Conservation (phyloP, 2,797 vertebrate genomes). For the Heteromormyrus szaboi region DNA sequence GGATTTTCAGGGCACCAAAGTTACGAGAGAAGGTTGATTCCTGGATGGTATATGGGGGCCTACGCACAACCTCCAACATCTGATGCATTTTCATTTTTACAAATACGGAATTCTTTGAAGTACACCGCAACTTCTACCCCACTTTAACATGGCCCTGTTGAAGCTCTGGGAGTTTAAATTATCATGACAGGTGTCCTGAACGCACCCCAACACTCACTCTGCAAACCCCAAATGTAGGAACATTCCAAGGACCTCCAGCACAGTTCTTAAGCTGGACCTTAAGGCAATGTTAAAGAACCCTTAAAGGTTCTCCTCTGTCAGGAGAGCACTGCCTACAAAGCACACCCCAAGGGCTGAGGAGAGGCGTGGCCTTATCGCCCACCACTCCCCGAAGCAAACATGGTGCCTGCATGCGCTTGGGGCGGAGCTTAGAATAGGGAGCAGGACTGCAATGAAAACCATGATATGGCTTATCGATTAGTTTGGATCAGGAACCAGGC, state of each 20-base stretch:
- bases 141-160: neutral
- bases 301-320: neutral
- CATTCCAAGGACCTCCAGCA: neutral
- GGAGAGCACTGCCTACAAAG: neutral
- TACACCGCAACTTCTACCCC: neutral
- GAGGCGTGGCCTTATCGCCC: neutral
- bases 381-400: neutral
- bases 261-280: neutral
- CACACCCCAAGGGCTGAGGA: neutral
- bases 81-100: neutral
- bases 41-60: neutral
- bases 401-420: neutral
- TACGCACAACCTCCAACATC: neutral
- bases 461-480: slow-evolving; percentile 7
- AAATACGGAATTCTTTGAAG: neutral
- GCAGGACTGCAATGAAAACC: neutral
- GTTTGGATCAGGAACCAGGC: slow-evolving; percentile 14
- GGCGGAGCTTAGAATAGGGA: neutral
- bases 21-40: neutral
- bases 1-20: neutral
- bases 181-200: neutral
- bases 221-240: neutral
- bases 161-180: neutral
- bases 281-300: neutral
- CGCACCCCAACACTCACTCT: neutral